Percentiles rank a stretch among this genome's conserved stretches.
Conservation (phyloP, 2,113 vertebrate species). For the Murina feae region DNA sequence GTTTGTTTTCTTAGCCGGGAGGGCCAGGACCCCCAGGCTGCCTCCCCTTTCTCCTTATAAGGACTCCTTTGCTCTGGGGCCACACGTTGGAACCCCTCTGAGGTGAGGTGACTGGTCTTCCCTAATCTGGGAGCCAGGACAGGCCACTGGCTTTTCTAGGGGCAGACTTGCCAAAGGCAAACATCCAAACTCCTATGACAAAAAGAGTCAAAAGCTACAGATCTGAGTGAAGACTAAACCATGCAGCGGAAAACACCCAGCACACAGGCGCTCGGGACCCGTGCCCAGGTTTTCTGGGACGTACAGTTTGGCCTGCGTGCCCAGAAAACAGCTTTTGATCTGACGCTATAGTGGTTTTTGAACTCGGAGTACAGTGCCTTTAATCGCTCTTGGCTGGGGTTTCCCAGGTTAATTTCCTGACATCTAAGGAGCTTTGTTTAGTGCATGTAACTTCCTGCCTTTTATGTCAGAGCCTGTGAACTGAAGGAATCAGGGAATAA, state of each 20-base stretch:
- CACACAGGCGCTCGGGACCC: not conserved
- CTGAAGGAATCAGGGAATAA: conserved; percentile 25
- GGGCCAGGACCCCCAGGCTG: not conserved
- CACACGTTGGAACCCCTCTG: not conserved
- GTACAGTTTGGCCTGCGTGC: conserved; percentile 23
- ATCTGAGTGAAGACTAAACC: not conserved
- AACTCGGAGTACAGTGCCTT: conserved; percentile 15
- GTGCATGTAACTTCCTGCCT: conserved; percentile 70
- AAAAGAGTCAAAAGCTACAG: not conserved
- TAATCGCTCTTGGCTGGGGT: conserved; percentile 62
- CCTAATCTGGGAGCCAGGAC: not conserved
- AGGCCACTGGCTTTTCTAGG: not conserved
- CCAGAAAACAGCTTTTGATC: conserved; percentile 63
- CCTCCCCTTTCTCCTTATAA: conserved; percentile 10
- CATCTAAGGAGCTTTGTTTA: conserved; percentile 76
- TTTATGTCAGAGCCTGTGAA: conserved; percentile 72
- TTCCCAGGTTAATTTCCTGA: conserved; percentile 76
- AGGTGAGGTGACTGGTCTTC: not conserved
- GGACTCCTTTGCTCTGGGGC: not conserved
- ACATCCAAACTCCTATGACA: not conserved
- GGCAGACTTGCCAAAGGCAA: not conserved
- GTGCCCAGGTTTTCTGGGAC: not conserved
- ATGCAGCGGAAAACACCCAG: not conserved
- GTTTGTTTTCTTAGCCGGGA: conserved; percentile 48
- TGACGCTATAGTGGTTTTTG: conserved; percentile 37